Base-by-base conservation (phyloP, 2,888 invertebrate genomes). In the Athripsodes cinereus region DNA sequence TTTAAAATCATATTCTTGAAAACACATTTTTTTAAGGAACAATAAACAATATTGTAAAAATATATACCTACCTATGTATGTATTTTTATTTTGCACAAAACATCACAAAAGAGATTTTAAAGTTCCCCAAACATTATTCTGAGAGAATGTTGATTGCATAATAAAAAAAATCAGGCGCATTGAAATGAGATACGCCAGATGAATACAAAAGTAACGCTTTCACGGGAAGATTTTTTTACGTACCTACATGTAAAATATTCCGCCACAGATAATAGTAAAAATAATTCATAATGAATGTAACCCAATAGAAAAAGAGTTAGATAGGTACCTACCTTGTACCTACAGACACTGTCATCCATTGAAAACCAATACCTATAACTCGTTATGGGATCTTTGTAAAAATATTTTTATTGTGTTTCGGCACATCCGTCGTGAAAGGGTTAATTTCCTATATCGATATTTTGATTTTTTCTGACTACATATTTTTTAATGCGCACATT, bases 101-200 rank as follows among this genome's bases (percentile, higher is more conserved):
- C n/a, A n/a, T n/a, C n/a, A n/a, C n/a, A n/a, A n/a, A n/a, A n/a
- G n/a, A n/a, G n/a, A n/a, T n/a, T n/a, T n/a, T n/a, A n/a, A 26
- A 6, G 26, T 26, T 26, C 26, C 26, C 26, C 26, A 26, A 10
- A 26, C 3, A 26, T 6, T 26, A 10, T 26, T 26, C 10, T 26
- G 26, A 6, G 26, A 26, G 26, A 26, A 60, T 58, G 54, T 53
- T 20, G 49, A 55, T 21, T 54, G 40, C 40, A 40, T 40, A 16
- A 40, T 22, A 49, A 19, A 60, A 60, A 60, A 60, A 60, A 57
- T 57, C 57, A 55, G 53, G 53, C 58, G 52, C 59, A 76, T 77
- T 77, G 79, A 77, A 79, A 79, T 74, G 76, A 78, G 79, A 79
- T 75, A 78, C 78, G 74, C 72, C 74, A 71, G 71, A 69, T 69